phyloP scores from a whole-genome alignment of 1,140 invertebrate species.

The Oryzaephilus surinamensis region DNA sequence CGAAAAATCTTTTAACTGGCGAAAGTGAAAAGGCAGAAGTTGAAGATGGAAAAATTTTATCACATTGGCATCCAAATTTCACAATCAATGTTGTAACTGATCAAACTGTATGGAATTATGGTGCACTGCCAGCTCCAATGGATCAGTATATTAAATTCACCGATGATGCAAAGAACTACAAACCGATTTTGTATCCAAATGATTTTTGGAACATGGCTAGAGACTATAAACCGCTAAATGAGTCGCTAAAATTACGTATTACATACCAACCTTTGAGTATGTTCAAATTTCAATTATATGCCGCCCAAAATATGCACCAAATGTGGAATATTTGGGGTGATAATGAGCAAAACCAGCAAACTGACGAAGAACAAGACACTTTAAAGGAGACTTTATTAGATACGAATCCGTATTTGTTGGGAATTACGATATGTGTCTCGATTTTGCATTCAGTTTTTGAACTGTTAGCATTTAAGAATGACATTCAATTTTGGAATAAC shows the following conservation, averaged over 20 bases:
- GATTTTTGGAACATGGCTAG: constrained; percentile 98
- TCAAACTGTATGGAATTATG: constrained; percentile 86
- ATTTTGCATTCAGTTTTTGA: constrained; percentile 97
- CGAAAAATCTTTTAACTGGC: constrained; percentile 91
- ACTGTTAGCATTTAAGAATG: constrained; percentile 98
- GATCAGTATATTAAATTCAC: constrained; percentile 92
- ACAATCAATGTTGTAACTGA: constrained; percentile 93
- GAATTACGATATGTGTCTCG: constrained; percentile 84
- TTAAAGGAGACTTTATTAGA: constrained; percentile 95
- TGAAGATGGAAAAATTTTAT: constrained; percentile 66
- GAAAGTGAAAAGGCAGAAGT: constrained; percentile 71
- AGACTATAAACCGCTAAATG: constrained; percentile 92
- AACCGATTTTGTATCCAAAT: constrained; percentile 92
- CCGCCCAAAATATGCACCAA: constrained; percentile 85
- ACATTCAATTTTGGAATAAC: constrained; percentile 99
- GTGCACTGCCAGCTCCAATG: constrained; percentile 78
- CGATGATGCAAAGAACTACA: constrained; percentile 70
- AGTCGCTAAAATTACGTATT: constrained; percentile 63
- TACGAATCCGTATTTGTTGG: constrained; percentile 93
- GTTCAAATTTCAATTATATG: constrained; percentile 97
- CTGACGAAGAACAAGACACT: constrained; percentile 91
- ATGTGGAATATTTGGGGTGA: constrained; percentile 52
- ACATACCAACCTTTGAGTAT: constrained; percentile 92
- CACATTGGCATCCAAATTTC: constrained; percentile 98
- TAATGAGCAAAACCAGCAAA: constrained; percentile 54